These are phyloP conservation scores for Cephus sareptanus DNA, from an alignment of 2,888 invertebrate genomes.

Conservation along the genomic window DNA sequence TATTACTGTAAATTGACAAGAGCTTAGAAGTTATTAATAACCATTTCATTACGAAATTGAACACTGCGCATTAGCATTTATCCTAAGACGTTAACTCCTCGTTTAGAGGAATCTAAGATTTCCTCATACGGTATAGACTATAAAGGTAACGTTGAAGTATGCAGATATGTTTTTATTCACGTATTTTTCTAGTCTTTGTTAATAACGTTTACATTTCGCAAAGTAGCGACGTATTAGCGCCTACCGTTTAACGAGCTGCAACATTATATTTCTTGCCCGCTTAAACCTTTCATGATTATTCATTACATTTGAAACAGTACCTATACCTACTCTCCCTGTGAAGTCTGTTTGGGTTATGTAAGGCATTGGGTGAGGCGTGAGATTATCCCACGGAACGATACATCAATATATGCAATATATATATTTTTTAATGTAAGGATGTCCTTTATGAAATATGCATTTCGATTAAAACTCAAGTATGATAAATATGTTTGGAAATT, in stretches of 20 bases:
- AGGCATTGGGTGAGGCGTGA: constrained; percentile 54
- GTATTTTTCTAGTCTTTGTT: neutral
- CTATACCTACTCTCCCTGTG: constrained; percentile 10
- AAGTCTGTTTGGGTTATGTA: constrained; percentile 37
- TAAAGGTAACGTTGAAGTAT: neutral
- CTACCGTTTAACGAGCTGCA: constrained; percentile 1
- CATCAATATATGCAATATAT: constrained; percentile 16
- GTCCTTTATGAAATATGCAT: neutral
- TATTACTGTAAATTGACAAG: neutral
- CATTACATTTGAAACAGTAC: constrained; percentile 19
- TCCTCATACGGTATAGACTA: neutral
- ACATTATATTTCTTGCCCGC: constrained; percentile 23
- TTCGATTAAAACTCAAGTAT: neutral
- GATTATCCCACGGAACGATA: constrained; percentile 50
- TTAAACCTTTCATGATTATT: constrained; percentile 56
- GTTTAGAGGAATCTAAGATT: neutral
- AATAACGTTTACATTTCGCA: neutral
- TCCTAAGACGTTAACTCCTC: neutral
- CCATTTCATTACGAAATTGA: neutral
- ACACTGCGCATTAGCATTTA: neutral
- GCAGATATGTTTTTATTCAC: neutral
- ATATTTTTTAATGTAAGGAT: neutral
- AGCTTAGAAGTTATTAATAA: neutral
- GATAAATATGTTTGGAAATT: neutral
- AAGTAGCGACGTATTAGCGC: neutral